Evolutionary conservation across 2,797 vertebrate species (phyloP).

Genomic region (Danionella dracula): DNA sequence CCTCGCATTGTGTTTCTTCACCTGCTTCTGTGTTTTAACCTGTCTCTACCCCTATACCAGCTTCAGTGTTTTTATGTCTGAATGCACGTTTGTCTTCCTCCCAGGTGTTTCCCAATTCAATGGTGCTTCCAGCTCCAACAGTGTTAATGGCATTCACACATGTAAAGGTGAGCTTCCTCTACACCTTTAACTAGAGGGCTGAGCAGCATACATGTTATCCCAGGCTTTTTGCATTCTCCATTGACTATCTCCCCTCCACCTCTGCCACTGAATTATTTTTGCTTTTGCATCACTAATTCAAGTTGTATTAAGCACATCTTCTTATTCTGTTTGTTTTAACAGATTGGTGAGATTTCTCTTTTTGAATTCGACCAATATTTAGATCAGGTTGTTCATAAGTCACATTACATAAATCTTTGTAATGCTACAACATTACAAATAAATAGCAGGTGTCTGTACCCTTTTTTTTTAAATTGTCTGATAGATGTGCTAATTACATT

Average conservation of each 20-base stretch:
- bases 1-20: conserved; percentile 16
- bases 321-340: not conserved
- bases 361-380: not conserved
- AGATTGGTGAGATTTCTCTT: not conserved
- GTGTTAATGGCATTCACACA: conserved; percentile 96
- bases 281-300: not conserved
- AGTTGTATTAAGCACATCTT: conserved; percentile 4
- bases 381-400: too few relatives aligned
- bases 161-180: conserved; percentile 90
- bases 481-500: too few relatives aligned
- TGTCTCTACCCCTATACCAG: too few relatives aligned
- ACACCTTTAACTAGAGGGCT: conserved; percentile 1
- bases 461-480: too few relatives aligned
- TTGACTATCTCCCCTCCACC: not conserved
- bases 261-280: too few relatives aligned
- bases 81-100: conserved; percentile 62
- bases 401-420: too few relatives aligned
- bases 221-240: conserved; percentile 1
- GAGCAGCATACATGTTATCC: not conserved
- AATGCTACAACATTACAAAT: too few relatives aligned
- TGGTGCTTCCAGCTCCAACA: conserved; percentile 75
- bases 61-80: conserved; percentile 47
- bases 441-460: too few relatives aligned
- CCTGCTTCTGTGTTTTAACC: conserved; percentile 10
- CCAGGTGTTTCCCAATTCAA: conserved; percentile 81